Evolutionary conservation across 2,888 invertebrate species (phyloP).

Genomic region (Hypomecis atomaria): DNA sequence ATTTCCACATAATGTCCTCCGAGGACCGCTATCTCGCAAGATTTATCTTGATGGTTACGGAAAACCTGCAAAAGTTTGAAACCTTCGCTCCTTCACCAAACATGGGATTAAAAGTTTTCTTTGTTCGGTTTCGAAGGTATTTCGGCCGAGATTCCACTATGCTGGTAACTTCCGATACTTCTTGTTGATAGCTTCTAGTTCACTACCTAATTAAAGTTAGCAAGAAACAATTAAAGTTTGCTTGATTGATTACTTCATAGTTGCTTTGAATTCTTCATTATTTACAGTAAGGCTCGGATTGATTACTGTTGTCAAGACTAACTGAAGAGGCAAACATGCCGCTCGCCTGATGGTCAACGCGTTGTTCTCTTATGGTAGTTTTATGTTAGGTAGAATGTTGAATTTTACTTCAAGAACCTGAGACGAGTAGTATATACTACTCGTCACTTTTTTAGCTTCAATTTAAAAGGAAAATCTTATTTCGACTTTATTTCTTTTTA

Average conservation of each 20-base stretch:
- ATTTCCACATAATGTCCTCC: slow-evolving; percentile 69
- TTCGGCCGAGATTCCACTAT: slow-evolving; percentile 4
- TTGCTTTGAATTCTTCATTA: background rate
- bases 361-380: too few species aligned
- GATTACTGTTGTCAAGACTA: too few species aligned
- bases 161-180: slow-evolving; percentile 15
- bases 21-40: slow-evolving; percentile 63
- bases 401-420: too few species aligned
- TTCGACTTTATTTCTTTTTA: too few species aligned
- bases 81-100: slow-evolving; percentile 22
- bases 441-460: too few species aligned
- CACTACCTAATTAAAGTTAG: slow-evolving; percentile 23
- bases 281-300: background rate
- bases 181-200: slow-evolving; percentile 18
- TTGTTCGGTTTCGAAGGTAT: slow-evolving; percentile 22
- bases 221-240: slow-evolving; percentile 21
- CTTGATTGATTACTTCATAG: slow-evolving; percentile 6
- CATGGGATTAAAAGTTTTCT: slow-evolving; percentile 27
- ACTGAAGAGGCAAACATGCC: too few species aligned
- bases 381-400: too few species aligned
- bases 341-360: too few species aligned
- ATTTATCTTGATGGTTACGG: slow-evolving; percentile 67
- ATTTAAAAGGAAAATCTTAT: too few species aligned
- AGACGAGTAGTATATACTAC: too few species aligned
- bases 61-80: slow-evolving; percentile 47